Base-by-base conservation (phyloP, 2,797 vertebrate genomes). In the Acanthis flammea region DNA sequence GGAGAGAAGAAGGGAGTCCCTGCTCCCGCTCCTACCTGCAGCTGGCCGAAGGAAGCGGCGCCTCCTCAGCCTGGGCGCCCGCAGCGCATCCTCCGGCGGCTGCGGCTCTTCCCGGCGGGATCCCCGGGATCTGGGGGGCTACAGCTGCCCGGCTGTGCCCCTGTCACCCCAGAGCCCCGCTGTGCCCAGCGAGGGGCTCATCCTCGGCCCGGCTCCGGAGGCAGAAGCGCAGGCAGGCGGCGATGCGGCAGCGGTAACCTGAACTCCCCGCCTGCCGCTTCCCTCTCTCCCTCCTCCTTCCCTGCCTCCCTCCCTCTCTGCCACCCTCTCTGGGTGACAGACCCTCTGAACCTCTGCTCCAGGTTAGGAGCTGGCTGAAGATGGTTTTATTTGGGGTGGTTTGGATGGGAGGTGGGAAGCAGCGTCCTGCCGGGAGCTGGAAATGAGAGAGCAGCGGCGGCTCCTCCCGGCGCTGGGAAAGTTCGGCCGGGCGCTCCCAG, bases 171-270 rank as follows among this genome's bases (percentile, higher is more conserved):
- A 16, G 47, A 41, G 61, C 74, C 30, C 51, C 2, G 57, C 16
- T 35, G 14, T 7, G 57, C 80, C 57, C 6, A 48, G 63, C 7
- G 0, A 3, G 25, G 50, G 22, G 28, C 42, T 41, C 48, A 5
- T 6, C 77, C 37, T 16, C 30, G 6, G 2, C 50, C 4, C 2
- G 12, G 5, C 44, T 41, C 50, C 54, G 5, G 48, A 55, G 58
- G 4, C 22, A 60, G 51, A 1, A n/a, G 83, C n/a, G 23, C 19
- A 48, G 62, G 67, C 13, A 88, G 51, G 65, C 58, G 57, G 76
- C 8, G 86, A 47, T 94, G 80, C 83, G 21, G 81, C 48, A 25
- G 73, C 62, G 3, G 65, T 28, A 96, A 93, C 58, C 74, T 12
- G 75, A 93, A 88, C 84, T 88, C 33, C 35, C 41, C 2, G 88